Evolutionary conservation across 2,113 vertebrate genomes (phyloP).

Genomic region (Xiphorhynchus elegans): DNA sequence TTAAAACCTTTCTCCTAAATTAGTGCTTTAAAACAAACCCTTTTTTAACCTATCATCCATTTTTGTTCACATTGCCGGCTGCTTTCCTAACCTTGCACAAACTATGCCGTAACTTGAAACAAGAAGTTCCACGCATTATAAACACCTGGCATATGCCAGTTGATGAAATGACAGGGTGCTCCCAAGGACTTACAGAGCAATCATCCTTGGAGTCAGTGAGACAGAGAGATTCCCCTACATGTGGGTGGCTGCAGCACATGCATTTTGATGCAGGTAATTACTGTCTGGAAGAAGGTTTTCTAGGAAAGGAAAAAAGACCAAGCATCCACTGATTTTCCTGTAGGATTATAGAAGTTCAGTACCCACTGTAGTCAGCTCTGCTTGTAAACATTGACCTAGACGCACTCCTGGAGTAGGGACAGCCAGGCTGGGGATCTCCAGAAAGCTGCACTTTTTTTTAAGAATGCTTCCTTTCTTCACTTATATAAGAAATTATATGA

Average conservation of each 20-base stretch:
- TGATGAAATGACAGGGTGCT: background rate
- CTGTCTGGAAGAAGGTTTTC: background rate
- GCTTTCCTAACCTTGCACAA: background rate
- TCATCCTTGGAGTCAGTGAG: background rate
- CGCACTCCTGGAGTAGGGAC: background rate
- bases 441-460: background rate
- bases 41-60: background rate
- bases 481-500: background rate
- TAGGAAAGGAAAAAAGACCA: background rate
- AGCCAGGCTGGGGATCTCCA: background rate
- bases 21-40: background rate
- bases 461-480: background rate
- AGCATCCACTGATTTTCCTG: background rate
- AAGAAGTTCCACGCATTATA: background rate
- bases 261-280: background rate
- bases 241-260: background rate
- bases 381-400: background rate
- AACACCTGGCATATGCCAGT: background rate
- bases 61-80: background rate
- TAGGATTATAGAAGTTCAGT: background rate
- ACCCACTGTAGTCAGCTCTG: background rate
- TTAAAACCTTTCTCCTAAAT: slow-evolving; percentile 6
- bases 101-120: background rate
- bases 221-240: background rate
- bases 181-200: background rate